Base-by-base conservation (phyloP, 2,888 invertebrate species). In the Lymantria dispar region DNA sequence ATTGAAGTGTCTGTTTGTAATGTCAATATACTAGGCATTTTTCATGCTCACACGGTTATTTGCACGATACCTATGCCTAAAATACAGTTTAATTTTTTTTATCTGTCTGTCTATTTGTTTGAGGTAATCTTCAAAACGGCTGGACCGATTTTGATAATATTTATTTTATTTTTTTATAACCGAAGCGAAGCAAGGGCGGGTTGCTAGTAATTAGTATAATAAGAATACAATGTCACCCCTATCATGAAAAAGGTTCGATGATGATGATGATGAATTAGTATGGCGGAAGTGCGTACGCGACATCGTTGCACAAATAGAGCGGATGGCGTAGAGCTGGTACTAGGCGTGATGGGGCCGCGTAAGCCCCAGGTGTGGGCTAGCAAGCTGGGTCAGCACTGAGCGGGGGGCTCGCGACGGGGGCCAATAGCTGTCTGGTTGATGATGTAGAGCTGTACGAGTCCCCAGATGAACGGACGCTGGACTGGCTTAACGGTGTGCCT, bases 371-470 rank as follows among this genome's bases (percentile, higher is more conserved):
- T 45, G 45, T 50, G 41, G 55, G 72, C 69, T 79, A 81, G 77
- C 80, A 78, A 45, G 77, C 70, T 7, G 64, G 46, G 54, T 58
- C 60, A 45, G 79, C 63, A 66, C 75, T 71, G 37, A 76, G 71
- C 31, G 72, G 75, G 62, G 64, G 75, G 53, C 52, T 46, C 5
- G 56, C 54, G 0, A 46, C 58, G 11, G 64, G 56, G 56, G 56
- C 92, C 60, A 96, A 91, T 60, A 96, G 84, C 76, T 95, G 95
- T 29, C 95, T 93, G 3, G 96, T 95, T 42, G 96, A 96, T n/a
- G 95, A 95, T 50, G 94, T 94, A 8, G 96, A 96, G 68, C 95
- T 95, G 85, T 95, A 96, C 70, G 96, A 96, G 76, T 96, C 96
- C 50, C 95, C 95, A 53, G 96, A 96, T 57, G 96, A 96, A 44